Percentiles rank a stretch among this genome's conserved stretches.
phyloP scores from a whole-genome alignment of 2,797 vertebrate genomes.

The Perodicticus potto region DNA sequence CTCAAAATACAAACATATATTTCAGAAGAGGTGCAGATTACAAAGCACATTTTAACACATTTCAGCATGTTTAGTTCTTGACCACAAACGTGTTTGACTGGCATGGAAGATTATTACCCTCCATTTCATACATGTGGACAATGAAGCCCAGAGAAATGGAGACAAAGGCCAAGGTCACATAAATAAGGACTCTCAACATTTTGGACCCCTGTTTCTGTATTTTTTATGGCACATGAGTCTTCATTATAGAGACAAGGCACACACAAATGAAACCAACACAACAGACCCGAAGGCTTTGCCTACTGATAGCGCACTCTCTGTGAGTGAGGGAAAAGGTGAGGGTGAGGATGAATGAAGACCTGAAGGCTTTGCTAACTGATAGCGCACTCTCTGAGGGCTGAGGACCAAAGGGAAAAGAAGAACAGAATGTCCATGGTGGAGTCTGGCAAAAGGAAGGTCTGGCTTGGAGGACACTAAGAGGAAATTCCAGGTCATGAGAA shows the following conservation, averaged over 20 bases:
- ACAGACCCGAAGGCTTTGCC: not conserved
- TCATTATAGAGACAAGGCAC: not conserved
- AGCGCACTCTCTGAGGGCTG: not conserved
- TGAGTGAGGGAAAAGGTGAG: too few species aligned
- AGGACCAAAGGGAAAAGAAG: not conserved
- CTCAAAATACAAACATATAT: not conserved
- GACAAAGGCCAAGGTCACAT: not conserved
- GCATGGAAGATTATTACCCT: not conserved
- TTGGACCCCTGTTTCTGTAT: not conserved
- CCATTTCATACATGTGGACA: not conserved
- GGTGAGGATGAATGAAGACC: too few species aligned
- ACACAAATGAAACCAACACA: not conserved
- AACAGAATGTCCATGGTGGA: slow-evolving; percentile 21
- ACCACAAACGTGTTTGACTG: not conserved
- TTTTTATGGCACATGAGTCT: not conserved
- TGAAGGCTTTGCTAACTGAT: too few species aligned
- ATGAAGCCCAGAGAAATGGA: slow-evolving; percentile 1
- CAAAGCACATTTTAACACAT: slow-evolving; percentile 11
- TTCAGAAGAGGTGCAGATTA: slow-evolving; percentile 49
- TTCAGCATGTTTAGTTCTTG: slow-evolving; percentile 27
- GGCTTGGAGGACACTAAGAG: slow-evolving; percentile 7
- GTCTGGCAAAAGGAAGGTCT: slow-evolving; percentile 2
- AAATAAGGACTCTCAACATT: not conserved
- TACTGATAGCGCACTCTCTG: not conserved
- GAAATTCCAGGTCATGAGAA: slow-evolving; percentile 49